phyloP scores from a whole-genome alignment of 2,888 invertebrate species.

The Aporophyla nigra region DNA sequence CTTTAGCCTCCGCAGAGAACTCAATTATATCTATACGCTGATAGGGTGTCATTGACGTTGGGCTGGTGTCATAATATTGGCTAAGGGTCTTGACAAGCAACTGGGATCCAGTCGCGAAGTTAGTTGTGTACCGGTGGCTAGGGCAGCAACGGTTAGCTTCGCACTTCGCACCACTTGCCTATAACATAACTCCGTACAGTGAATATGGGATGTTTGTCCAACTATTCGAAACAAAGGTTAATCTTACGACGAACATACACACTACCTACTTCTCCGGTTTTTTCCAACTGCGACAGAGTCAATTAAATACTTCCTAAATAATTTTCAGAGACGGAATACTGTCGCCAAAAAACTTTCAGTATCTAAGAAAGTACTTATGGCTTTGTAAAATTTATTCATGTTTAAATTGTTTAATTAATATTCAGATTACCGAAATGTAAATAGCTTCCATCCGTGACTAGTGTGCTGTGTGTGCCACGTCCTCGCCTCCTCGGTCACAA shows the following conservation, averaged over 20 bases:
- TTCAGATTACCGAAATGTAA: neutral
- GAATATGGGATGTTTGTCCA: constrained; percentile 30
- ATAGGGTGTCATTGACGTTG: constrained; percentile 17
- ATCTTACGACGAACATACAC: neutral
- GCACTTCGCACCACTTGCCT: constrained; percentile 34
- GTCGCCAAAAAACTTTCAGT: neutral
- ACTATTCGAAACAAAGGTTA: constrained; percentile 12
- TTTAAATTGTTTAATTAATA: neutral
- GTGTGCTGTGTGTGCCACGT: neutral
- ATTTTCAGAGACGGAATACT: neutral
- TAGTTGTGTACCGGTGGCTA: constrained; percentile 49
- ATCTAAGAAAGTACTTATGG: neutral
- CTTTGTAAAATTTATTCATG: neutral
- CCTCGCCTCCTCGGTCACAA: neutral
- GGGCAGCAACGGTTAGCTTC: constrained; percentile 39
- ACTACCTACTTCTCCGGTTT: neutral
- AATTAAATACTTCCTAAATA: neutral
- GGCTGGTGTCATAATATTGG: constrained; percentile 22
- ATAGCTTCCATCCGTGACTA: neutral
- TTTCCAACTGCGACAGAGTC: neutral
- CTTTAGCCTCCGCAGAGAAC: neutral
- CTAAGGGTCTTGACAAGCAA: constrained; percentile 49
- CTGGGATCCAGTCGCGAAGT: constrained; percentile 46
- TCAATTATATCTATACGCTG: neutral
- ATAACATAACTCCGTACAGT: constrained; percentile 32